Evolutionary conservation across 2,113 vertebrate genomes (phyloP), one percentile per base, ranked within the genome.

Genomic region (Potamarius usumacintae): DNA sequence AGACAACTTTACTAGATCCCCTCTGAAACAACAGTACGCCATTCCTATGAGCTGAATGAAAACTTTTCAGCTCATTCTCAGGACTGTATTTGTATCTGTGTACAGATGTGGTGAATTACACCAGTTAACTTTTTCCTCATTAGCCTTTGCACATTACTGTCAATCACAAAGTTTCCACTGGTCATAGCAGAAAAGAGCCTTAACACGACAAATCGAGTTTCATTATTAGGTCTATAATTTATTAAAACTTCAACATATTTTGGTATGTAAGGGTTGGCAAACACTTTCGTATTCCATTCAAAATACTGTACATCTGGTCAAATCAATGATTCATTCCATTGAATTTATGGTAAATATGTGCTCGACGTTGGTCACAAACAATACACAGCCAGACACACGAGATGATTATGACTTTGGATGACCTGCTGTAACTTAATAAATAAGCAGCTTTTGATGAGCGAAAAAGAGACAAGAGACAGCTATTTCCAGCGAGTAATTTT

Each of bases 261-360:
- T 60, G 74, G 81, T 86, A 90, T 89, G 88, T 90, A 92, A 93
- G 92, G 91, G 91, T 91, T 87, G 92, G 92, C 91, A 93, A 92
- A 92, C 92, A 89, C 83, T 87, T 90, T 89, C 87, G 89, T 78
- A 90, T 91, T 91, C 89, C 89, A 91, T 50, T 84, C 86, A 87
- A 88, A 85, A 90, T 2, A 42, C 42, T 42, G 42, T 42, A 81
- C 48, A 79, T 67, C 25, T 55, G 34, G 50, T 89, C 25, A 60
- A 71, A 83, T 58, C 42, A 81, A 84, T 11, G 63, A n/a, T 85
- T 63, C 18, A 77, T 42, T 50, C n/a, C 85, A 42, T 76, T 53
- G 20, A 63, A 86, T 90, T 91, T 87, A 92, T 89, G 89, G 90
- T 92, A 89, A 91, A 90, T 88, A 82, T 90, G 90, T 88, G 83